Conservation (phyloP, 1,140 invertebrate species). For the Antheraea pernyi region DNA sequence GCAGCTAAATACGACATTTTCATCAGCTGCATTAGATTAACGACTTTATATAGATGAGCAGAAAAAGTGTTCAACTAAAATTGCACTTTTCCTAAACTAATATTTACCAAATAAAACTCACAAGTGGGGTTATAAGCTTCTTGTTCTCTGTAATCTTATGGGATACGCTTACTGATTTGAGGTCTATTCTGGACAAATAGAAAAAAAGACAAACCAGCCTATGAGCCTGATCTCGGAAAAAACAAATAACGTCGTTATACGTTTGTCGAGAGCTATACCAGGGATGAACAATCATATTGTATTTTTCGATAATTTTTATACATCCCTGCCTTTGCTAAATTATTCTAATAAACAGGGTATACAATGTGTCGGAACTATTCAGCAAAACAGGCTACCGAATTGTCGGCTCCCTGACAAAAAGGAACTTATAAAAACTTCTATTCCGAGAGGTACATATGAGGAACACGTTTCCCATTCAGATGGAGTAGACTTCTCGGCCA, state of each 20-base stretch:
- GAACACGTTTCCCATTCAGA: slow-evolving; percentile 32
- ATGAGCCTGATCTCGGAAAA: slow-evolving; percentile 43
- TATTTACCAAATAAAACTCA: slow-evolving; percentile 52
- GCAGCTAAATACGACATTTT: too few species aligned
- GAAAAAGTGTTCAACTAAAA: slow-evolving; percentile 49
- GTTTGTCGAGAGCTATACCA: slow-evolving; percentile 33
- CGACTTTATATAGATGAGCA: too few species aligned
- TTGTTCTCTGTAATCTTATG: slow-evolving; percentile 42
- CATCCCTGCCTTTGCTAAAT: too few species aligned
- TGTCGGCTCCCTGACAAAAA: too few species aligned
- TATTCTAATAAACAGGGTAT: too few species aligned
- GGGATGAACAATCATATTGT: too few species aligned
- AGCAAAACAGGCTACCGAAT: too few species aligned
- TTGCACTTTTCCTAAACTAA: slow-evolving; percentile 43
- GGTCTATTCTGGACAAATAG: slow-evolving; percentile 40
- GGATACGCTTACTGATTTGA: slow-evolving; percentile 41
- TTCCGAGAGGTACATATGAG: slow-evolving; percentile 32
- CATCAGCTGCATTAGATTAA: too few species aligned
- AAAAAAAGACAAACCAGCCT: slow-evolving; percentile 30
- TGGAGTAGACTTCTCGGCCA: slow-evolving; percentile 33
- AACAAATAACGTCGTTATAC: slow-evolving; percentile 26
- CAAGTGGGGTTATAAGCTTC: slow-evolving; percentile 60
- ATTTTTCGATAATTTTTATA: too few species aligned
- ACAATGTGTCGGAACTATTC: too few species aligned
- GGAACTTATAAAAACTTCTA: slow-evolving; percentile 17